Evolutionary conservation across 2,113 vertebrate species (phyloP).

Genomic region (Gymnogyps californianus): DNA sequence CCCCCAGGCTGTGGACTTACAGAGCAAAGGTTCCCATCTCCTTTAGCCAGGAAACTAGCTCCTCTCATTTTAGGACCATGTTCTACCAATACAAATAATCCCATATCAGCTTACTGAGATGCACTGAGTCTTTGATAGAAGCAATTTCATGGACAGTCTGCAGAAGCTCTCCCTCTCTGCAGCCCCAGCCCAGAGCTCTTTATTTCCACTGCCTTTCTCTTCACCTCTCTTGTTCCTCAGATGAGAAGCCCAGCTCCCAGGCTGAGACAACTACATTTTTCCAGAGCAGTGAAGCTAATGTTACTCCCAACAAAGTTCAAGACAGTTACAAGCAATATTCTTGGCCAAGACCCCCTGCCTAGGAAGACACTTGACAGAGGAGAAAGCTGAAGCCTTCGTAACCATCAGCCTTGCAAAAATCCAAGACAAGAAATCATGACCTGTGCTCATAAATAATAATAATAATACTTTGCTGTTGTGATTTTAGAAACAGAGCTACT

Average conservation of each 20-base stretch:
- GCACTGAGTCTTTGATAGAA: not conserved
- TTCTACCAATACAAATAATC: not conserved
- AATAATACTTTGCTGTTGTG: not conserved
- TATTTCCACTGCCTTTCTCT: not conserved
- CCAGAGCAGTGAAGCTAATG: not conserved
- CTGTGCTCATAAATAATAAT: not conserved
- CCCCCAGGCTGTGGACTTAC: not conserved
- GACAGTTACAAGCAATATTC: not conserved
- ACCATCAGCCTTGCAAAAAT: not conserved
- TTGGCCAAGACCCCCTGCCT: not conserved
- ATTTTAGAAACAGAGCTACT: not conserved
- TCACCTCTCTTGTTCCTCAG: not conserved
- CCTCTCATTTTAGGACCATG: not conserved
- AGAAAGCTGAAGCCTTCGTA: not conserved
- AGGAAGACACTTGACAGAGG: not conserved
- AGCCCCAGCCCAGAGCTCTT: not conserved
- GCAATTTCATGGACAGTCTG: not conserved
- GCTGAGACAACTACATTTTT: not conserved
- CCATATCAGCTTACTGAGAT: not conserved
- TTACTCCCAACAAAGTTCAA: not conserved
- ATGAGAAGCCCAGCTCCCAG: not conserved
- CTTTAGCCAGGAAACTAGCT: not conserved
- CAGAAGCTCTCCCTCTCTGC: not conserved
- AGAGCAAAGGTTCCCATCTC: not conserved
- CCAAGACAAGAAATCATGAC: not conserved